Conservation (phyloP, 2,797 vertebrate genomes). For the Gymnocypris eckloni region DNA sequence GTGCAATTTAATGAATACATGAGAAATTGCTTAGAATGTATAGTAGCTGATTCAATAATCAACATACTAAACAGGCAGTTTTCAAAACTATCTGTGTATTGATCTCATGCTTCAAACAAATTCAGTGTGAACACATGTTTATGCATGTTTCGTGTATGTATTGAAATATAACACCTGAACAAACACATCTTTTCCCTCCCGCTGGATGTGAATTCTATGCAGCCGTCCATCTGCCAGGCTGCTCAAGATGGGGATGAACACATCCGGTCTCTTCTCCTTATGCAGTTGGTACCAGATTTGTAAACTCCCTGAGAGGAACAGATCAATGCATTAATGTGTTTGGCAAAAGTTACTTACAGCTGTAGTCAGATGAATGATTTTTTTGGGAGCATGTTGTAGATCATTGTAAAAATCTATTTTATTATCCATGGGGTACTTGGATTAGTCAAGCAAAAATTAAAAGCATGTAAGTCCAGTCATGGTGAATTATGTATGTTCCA, state of each 20-base stretch:
- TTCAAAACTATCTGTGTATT: background rate
- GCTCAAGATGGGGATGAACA: conserved; percentile 79
- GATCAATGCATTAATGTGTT: conserved; percentile 24
- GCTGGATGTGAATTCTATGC: conserved; percentile 82
- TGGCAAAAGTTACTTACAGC: conserved; percentile 15
- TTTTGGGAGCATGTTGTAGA: background rate
- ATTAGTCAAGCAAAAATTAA: conserved; percentile 30
- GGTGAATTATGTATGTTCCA: conserved; percentile 38
- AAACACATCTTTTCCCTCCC: conserved; percentile 81
- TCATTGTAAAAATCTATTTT: conserved; percentile 22
- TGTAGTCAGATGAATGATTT: conserved; percentile 28
- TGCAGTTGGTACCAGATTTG: conserved; percentile 85
- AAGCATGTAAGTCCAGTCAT: conserved; percentile 9
- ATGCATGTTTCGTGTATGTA: background rate
- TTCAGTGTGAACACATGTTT: background rate
- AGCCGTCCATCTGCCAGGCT: conserved; percentile 83
- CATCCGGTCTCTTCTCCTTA: conserved; percentile 76
- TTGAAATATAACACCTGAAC: conserved; percentile 78
- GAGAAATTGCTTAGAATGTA: background rate
- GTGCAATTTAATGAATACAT: conserved; percentile 8
- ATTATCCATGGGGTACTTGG: conserved; percentile 17
- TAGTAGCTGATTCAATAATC: background rate
- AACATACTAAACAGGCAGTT: background rate
- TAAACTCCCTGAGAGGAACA: conserved; percentile 80
- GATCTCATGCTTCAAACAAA: background rate